Conservation (phyloP, 2,888 invertebrate genomes). For the Dorcus parallelipipedus region DNA sequence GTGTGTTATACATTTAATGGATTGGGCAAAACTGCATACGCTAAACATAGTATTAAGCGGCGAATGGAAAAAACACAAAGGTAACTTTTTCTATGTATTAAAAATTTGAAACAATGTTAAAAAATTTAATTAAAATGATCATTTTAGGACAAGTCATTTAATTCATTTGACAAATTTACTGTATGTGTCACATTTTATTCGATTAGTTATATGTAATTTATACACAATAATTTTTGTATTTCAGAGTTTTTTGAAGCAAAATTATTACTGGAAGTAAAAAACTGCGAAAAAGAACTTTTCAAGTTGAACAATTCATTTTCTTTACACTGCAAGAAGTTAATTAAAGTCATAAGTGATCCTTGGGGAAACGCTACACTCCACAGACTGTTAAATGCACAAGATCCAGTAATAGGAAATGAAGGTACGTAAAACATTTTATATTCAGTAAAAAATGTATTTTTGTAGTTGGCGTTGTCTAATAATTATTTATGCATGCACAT, state of each 20-base stretch:
- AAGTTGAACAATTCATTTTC: conserved; percentile 40
- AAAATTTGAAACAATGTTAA: neutral
- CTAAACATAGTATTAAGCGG: conserved; percentile 45
- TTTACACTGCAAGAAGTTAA: conserved; percentile 42
- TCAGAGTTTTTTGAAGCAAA: conserved; percentile 30
- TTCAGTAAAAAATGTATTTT: neutral
- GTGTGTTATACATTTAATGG: conserved; percentile 43
- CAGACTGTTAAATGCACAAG: conserved; percentile 38
- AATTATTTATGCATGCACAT: too few relatives aligned
- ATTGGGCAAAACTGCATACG: conserved; percentile 46
- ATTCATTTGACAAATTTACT: too few relatives aligned
- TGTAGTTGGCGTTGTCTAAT: too few relatives aligned
- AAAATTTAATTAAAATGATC: too few relatives aligned
- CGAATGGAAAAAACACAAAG: conserved; percentile 44
- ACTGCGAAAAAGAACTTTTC: conserved; percentile 38
- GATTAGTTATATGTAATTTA: too few relatives aligned
- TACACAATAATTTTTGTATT: conserved; percentile 10
- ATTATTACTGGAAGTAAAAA: conserved; percentile 36
- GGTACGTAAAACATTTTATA: conserved; percentile 28
- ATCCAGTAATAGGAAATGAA: conserved; percentile 39
- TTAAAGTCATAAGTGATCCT: conserved; percentile 44
- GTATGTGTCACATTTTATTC: too few relatives aligned
- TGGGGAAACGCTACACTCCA: conserved; percentile 43
- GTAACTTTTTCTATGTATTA: conserved; percentile 24
- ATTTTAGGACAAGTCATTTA: too few relatives aligned